Percentiles rank a stretch among this genome's conserved stretches.
These are phyloP conservation scores for Parnassius glacialis DNA, from an alignment of 2,888 invertebrate genomes.

Conservation along the genomic window DNA sequence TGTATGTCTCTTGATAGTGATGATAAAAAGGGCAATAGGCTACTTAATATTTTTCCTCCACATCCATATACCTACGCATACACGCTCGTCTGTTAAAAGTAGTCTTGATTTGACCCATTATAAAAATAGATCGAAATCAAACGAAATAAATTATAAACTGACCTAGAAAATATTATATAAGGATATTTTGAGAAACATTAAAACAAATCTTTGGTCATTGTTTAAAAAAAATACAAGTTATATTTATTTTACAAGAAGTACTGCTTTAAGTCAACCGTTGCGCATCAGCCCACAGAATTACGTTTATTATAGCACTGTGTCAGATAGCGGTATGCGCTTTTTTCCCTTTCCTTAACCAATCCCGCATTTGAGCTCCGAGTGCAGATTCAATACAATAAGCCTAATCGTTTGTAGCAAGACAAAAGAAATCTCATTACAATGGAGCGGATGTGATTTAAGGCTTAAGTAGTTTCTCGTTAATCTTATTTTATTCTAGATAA, in stretches of 20 bases:
- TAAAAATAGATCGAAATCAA: no score
- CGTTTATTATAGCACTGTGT: slow-evolving; percentile 76
- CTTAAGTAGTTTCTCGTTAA: slow-evolving; percentile 3
- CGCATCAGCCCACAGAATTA: slow-evolving; percentile 58
- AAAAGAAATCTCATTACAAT: slow-evolving; percentile 30
- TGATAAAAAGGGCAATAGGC: no score
- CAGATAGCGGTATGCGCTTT: slow-evolving; percentile 74
- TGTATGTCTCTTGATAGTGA: no score
- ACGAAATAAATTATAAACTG: no score
- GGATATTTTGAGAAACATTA: no score
- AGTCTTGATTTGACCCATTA: no score
- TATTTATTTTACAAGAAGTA: background rate
- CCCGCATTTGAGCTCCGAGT: slow-evolving; percentile 47
- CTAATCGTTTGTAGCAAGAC: slow-evolving; percentile 43
- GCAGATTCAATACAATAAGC: slow-evolving; percentile 53
- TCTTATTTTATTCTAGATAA: slow-evolving; percentile 8
- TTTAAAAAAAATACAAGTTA: no score
- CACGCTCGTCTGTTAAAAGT: no score
- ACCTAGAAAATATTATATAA: no score
- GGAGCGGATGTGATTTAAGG: slow-evolving; percentile 2
- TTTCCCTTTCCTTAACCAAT: slow-evolving; percentile 55
- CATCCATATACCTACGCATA: no score
- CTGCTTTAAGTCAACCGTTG: slow-evolving; percentile 40
- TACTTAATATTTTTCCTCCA: no score
- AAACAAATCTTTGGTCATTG: no score